Conservation (phyloP, 2,888 invertebrate species). For the Himalopsyche tibetana region DNA sequence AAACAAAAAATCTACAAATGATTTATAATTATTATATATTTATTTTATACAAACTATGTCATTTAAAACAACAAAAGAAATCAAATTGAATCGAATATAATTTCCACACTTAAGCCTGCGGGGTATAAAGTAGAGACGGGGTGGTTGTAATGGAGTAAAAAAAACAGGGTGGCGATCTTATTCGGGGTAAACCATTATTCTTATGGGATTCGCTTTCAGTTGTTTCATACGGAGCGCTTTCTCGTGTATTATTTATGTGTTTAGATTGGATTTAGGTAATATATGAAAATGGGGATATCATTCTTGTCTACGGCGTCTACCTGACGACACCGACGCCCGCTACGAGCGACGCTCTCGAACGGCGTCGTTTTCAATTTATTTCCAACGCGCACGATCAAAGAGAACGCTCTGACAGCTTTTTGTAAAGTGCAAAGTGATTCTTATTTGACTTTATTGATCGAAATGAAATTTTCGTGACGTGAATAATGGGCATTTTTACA, state of each 20-base stretch:
- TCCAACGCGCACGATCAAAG: neutral
- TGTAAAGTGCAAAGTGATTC: neutral
- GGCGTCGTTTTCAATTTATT: conserved; percentile 20
- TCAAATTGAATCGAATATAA: too few species aligned
- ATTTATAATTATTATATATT: too few species aligned
- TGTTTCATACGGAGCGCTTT: conserved; percentile 56
- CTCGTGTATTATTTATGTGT: conserved; percentile 64
- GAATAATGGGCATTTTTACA: too few species aligned
- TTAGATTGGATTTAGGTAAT: conserved; percentile 65
- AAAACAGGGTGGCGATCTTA: conserved; percentile 41
- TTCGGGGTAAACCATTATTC: conserved; percentile 59
- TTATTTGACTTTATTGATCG: conserved; percentile 12
- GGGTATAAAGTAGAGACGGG: neutral
- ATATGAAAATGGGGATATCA: conserved; percentile 62
- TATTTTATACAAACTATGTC: too few species aligned
- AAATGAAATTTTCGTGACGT: neutral
- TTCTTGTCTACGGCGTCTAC: conserved; percentile 48
- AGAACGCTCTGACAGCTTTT: neutral
- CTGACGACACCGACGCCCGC: conserved; percentile 7
- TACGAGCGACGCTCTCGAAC: conserved; percentile 33
- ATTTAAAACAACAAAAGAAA: too few species aligned
- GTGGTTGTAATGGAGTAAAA: neutral
- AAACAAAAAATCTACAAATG: too few species aligned
- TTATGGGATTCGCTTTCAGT: conserved; percentile 60
- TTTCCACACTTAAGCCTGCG: neutral